phyloP scores from a whole-genome alignment of 1,140 invertebrate species.

The Ceratoteleas bidentatus region DNA sequence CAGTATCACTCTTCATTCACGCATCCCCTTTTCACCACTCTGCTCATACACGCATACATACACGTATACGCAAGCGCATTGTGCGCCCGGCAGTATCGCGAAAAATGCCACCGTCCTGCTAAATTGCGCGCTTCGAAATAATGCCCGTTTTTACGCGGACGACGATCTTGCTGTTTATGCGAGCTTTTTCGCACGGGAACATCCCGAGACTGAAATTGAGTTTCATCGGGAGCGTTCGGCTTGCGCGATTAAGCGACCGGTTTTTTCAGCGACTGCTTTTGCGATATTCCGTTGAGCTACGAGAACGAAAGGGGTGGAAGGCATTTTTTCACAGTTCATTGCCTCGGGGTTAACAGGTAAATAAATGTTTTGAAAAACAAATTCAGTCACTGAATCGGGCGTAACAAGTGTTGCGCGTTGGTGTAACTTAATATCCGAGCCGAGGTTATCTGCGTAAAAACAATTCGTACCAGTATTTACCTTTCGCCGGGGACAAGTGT shows the following conservation, averaged over 20 bases:
- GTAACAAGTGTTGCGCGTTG: too few relatives aligned
- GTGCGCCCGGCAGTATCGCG: slow-evolving; percentile 34
- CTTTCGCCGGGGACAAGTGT: too few relatives aligned
- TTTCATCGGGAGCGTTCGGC: slow-evolving; percentile 13
- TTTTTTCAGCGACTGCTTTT: too few relatives aligned
- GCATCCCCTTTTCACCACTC: slow-evolving; percentile 41
- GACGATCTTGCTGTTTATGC: slow-evolving; percentile 46
- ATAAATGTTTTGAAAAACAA: too few relatives aligned
- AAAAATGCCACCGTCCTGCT: slow-evolving; percentile 41
- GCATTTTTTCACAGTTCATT: too few relatives aligned
- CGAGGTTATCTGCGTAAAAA: too few relatives aligned
- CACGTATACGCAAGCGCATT: neutral
- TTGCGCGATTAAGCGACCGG: slow-evolving; percentile 19
- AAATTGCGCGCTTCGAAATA: slow-evolving; percentile 55
- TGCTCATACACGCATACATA: slow-evolving; percentile 5
- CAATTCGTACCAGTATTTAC: too few relatives aligned
- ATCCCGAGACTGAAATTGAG: slow-evolving; percentile 29
- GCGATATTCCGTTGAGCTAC: too few relatives aligned
- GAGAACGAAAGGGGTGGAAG: too few relatives aligned
- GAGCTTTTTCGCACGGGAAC: slow-evolving; percentile 37
- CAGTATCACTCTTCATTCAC: slow-evolving; percentile 57
- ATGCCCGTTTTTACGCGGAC: slow-evolving; percentile 44
- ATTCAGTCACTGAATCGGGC: too few relatives aligned
- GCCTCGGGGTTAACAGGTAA: too few relatives aligned
- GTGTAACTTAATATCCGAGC: too few relatives aligned